Evolutionary conservation across 2,113 vertebrate genomes (phyloP).

Genomic region (Odocoileus hemionus): DNA sequence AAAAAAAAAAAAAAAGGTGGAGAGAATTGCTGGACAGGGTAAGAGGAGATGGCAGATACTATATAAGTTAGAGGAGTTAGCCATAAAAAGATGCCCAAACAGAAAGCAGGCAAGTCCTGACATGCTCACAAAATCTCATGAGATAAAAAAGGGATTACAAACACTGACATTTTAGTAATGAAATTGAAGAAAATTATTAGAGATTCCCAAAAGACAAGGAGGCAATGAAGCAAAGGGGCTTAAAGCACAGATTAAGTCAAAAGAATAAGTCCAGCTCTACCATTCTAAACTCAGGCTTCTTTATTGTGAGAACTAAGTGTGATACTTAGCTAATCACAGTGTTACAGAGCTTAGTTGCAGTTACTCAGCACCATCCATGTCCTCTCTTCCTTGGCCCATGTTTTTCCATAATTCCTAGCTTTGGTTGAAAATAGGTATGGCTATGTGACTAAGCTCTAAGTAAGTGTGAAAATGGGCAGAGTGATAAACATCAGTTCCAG

Average conservation of each 20-base stretch:
- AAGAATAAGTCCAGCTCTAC: neutral
- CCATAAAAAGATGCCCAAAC: neutral
- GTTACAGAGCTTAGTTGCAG: neutral
- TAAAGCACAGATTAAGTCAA: neutral
- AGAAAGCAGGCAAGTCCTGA: constrained; percentile 29
- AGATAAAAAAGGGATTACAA: neutral
- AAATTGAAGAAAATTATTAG: constrained; percentile 8
- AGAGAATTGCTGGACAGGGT: neutral
- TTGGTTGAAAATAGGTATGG: neutral
- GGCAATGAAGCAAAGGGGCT: neutral
- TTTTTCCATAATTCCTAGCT: neutral
- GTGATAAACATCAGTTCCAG: neutral
- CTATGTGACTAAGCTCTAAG: neutral
- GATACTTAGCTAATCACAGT: neutral
- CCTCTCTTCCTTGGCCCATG: neutral
- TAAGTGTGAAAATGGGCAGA: neutral
- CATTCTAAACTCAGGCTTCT: neutral
- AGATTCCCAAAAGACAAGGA: constrained; percentile 19
- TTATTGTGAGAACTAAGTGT: neutral
- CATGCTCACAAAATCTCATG: neutral
- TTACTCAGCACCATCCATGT: neutral
- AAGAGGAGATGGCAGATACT: neutral
- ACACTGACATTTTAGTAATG: constrained; percentile 27
- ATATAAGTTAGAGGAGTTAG: neutral
- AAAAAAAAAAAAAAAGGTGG: neutral